Conservation (phyloP, 1,140 invertebrate genomes). For the Aphelenchoides avenae region DNA sequence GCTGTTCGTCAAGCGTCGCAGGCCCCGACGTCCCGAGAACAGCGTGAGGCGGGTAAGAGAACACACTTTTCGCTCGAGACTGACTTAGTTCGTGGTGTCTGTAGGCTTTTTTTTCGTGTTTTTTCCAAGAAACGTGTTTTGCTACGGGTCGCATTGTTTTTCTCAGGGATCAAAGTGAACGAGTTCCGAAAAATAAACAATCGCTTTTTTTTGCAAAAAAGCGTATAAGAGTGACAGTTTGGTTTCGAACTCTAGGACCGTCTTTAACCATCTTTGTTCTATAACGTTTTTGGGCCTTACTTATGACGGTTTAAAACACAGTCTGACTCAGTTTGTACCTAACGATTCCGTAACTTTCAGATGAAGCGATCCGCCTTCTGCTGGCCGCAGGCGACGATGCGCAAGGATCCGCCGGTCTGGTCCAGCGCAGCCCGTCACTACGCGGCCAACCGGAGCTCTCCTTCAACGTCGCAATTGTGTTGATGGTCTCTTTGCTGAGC, state of each 20-base stretch:
- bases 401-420: neutral
- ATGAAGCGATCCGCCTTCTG: conserved; percentile 1
- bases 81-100: neutral
- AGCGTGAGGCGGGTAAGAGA: conserved; percentile 10
- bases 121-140: conserved; percentile 5
- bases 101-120: conserved; percentile 9
- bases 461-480: conserved; percentile 30
- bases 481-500: conserved; percentile 24
- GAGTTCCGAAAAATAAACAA: neutral
- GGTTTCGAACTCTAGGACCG: neutral
- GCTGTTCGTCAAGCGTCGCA: conserved; percentile 10
- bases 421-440: conserved; percentile 8
- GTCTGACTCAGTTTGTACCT: too few relatives aligned
- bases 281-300: neutral
- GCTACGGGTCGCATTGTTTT: neutral
- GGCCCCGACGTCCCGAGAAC: neutral
- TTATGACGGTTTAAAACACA: too few relatives aligned
- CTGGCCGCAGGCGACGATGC: conserved; percentile 4
- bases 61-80: neutral
- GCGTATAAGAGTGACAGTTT: neutral
- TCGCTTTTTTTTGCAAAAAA: neutral
- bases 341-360: conserved; percentile 13
- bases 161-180: neutral
- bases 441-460: conserved; percentile 19
- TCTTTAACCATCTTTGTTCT: neutral